phyloP scores from a whole-genome alignment of 2,113 vertebrate genomes.

The Barnardius zonarius region DNA sequence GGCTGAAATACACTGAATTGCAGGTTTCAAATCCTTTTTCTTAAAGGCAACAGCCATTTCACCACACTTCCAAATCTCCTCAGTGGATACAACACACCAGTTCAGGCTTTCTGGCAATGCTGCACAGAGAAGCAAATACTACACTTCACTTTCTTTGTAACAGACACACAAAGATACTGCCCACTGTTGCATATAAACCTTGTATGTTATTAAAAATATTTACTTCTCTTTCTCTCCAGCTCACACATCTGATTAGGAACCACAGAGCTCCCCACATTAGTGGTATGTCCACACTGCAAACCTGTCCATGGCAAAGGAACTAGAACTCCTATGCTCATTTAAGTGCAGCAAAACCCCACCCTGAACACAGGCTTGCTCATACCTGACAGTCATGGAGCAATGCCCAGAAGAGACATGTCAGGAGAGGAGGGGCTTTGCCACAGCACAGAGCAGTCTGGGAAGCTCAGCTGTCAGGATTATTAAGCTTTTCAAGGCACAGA shows the following conservation, averaged over 20 bases:
- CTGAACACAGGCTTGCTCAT: not conserved
- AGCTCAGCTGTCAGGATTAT: not conserved
- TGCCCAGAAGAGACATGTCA: not conserved
- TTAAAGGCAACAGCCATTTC: conserved; percentile 83
- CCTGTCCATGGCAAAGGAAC: not conserved
- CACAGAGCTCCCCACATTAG: not conserved
- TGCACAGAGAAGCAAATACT: conserved; percentile 12
- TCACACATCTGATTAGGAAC: not conserved
- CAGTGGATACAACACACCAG: conserved; percentile 87
- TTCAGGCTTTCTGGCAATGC: conserved; percentile 78
- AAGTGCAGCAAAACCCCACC: not conserved
- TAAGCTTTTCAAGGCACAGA: not conserved
- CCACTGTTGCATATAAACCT: not conserved
- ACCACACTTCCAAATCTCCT: conserved; percentile 87
- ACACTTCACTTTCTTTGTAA: not conserved
- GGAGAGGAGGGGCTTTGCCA: not conserved
- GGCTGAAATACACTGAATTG: conserved; percentile 82
- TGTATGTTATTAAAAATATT: not conserved
- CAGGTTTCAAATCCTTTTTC: conserved; percentile 76
- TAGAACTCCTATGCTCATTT: not conserved
- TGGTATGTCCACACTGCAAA: not conserved
- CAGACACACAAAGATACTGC: not conserved
- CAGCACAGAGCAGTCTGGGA: not conserved
- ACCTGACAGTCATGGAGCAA: not conserved
- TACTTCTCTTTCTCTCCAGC: not conserved